Conservation (phyloP, 2,888 invertebrate species). For the Phytoseiulus persimilis region DNA sequence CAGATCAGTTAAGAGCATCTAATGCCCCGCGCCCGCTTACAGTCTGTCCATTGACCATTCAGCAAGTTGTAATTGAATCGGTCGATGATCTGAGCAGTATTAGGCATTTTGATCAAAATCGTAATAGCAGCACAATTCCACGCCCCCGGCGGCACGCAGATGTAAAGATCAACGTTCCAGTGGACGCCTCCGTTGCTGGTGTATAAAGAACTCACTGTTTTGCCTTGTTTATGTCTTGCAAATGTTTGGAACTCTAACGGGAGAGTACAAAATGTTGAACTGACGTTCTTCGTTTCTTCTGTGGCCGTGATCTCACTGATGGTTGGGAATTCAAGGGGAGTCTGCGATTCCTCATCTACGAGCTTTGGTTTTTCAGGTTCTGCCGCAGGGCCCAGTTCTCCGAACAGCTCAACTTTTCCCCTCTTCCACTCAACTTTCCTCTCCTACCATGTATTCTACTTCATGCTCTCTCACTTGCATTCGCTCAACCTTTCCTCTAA, state of each 20-base stretch:
- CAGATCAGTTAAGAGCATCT: too few relatives aligned
- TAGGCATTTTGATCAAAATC: neutral
- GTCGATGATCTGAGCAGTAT: neutral
- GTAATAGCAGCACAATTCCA: neutral
- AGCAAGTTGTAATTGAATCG: neutral
- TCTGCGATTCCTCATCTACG: neutral
- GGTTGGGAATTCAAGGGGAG: neutral
- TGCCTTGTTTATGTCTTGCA: neutral
- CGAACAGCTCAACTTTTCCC: neutral
- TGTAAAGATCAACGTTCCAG: neutral
- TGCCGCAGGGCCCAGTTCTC: neutral
- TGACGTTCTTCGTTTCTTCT: neutral
- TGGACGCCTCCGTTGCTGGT: neutral
- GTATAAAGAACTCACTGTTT: slow-evolving; percentile 5
- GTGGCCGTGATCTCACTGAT: neutral
- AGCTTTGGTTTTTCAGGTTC: neutral
- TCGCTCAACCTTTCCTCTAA: neutral
- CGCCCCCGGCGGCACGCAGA: neutral
- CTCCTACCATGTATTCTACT: neutral
- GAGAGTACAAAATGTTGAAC: neutral
- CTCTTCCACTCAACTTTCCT: neutral
- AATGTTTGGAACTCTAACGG: neutral
- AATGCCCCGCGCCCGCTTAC: too few relatives aligned
- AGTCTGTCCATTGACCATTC: neutral
- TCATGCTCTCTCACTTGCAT: neutral